Evolutionary conservation across 2,113 vertebrate genomes (phyloP).

Genomic region (Probosciger aterrimus): DNA sequence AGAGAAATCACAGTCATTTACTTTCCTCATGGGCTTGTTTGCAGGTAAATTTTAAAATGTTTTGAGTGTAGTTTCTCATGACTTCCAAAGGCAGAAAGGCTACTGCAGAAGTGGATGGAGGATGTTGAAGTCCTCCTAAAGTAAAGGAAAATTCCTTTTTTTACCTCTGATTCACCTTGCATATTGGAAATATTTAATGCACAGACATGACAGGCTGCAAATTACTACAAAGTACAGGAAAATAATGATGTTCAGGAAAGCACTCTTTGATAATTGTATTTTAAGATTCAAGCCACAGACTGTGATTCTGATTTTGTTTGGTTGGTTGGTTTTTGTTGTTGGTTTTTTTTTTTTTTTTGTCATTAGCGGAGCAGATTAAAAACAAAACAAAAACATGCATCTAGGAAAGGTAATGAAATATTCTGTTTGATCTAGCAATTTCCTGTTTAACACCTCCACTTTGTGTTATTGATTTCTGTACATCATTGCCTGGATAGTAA

Average conservation of each 20-base stretch:
- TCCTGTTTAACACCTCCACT: conserved; percentile 9
- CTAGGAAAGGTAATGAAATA: conserved; percentile 36
- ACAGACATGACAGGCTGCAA: neutral
- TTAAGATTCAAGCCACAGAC: conserved; percentile 13
- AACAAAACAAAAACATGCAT: conserved; percentile 30
- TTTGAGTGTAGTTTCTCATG: neutral
- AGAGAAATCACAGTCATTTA: neutral
- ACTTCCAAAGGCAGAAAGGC: neutral
- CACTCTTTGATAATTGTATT: neutral
- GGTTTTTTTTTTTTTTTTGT: conserved; percentile 24
- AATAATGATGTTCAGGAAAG: conserved; percentile 10
- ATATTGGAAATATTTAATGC: neutral
- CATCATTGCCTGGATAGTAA: neutral
- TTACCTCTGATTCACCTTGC: neutral
- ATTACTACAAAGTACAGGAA: neutral
- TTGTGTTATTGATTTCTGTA: conserved; percentile 27
- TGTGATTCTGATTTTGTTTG: conserved; percentile 10
- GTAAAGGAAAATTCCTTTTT: neutral
- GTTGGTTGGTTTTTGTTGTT: no score
- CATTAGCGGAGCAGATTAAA: conserved; percentile 36
- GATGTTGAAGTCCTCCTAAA: neutral
- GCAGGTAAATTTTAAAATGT: neutral
- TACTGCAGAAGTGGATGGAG: neutral
- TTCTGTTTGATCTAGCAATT: conserved; percentile 36
- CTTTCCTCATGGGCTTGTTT: neutral